A percentile compares a stretch with the other conserved stretches of the same genome.
phyloP scores from a whole-genome alignment of 2,113 vertebrate genomes.

The Ranitomeya imitator region DNA sequence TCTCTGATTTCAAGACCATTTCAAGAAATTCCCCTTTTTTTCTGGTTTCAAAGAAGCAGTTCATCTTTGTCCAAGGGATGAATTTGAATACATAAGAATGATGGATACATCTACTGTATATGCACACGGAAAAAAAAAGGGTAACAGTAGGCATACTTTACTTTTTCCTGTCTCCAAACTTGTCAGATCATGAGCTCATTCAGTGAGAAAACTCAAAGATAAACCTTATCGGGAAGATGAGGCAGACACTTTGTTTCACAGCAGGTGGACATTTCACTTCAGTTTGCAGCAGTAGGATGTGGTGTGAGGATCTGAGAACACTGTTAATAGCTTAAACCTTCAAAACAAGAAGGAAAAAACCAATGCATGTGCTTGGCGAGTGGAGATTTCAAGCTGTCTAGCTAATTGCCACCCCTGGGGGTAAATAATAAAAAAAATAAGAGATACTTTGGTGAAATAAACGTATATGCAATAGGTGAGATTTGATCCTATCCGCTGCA shows the following conservation, averaged over 20 bases:
- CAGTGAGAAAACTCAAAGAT: slow-evolving; percentile 35
- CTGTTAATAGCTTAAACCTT: slow-evolving; percentile 38
- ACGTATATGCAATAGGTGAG: neutral
- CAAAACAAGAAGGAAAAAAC: slow-evolving; percentile 45
- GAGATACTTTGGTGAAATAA: neutral
- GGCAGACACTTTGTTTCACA: slow-evolving; percentile 54
- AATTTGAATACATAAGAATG: neutral
- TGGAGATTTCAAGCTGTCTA: slow-evolving; percentile 27
- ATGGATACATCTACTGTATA: neutral
- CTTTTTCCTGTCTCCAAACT: slow-evolving; percentile 11
- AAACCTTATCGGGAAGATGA: slow-evolving; percentile 45
- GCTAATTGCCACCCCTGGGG: slow-evolving; percentile 20
- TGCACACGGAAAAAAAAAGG: neutral
- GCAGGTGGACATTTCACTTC: slow-evolving; percentile 52
- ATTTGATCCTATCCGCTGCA: neutral
- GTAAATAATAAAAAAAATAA: slow-evolving; percentile 16
- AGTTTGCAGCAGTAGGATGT: slow-evolving; percentile 38
- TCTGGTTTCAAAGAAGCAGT: neutral
- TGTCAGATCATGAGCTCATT: slow-evolving; percentile 28
- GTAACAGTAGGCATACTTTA: neutral
- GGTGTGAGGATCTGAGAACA: slow-evolving; percentile 42
- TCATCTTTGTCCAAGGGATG: slow-evolving; percentile 15
- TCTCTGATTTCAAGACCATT: neutral
- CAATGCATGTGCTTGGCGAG: slow-evolving; percentile 23
- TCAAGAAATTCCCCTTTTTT: neutral